phyloP scores from a whole-genome alignment of 2,113 vertebrate genomes.

The Tautogolabrus adspersus region DNA sequence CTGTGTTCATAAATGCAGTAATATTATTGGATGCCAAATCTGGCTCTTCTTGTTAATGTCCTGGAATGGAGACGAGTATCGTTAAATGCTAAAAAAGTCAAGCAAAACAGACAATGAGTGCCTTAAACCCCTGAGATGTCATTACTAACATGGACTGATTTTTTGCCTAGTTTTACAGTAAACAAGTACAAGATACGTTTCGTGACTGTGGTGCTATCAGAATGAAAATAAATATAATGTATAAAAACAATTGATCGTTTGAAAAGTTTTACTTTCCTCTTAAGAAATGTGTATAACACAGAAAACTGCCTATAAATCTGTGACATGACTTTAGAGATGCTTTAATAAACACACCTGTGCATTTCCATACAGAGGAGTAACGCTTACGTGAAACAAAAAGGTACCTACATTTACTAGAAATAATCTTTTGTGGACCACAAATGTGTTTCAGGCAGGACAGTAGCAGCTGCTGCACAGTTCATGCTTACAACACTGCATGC shows the following conservation, averaged over 20 bases:
- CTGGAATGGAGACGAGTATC: background rate
- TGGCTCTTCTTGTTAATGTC: constrained; percentile 1
- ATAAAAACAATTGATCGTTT: no score
- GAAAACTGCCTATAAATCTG: no score
- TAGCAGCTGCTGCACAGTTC: background rate
- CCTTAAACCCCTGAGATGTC: background rate
- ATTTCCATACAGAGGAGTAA: no score
- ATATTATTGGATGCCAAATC: constrained; percentile 21
- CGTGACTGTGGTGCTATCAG: no score
- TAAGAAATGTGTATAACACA: no score
- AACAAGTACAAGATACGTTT: no score
- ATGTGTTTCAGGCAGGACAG: background rate
- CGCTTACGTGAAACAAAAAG: background rate
- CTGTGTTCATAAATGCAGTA: background rate
- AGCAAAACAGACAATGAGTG: background rate
- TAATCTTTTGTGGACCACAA: background rate
- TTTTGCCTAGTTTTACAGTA: no score
- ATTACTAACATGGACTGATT: no score
- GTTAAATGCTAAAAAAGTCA: background rate
- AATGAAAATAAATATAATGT: no score
- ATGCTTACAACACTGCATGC: background rate
- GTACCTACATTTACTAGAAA: background rate
- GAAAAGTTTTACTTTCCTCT: no score
- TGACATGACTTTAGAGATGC: no score
- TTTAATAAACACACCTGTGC: no score